Percentiles rank a stretch among this genome's conserved stretches.
These are phyloP conservation scores for Eristalinus aeneus DNA, from an alignment of 2,888 invertebrate species.

Conservation along the genomic window DNA sequence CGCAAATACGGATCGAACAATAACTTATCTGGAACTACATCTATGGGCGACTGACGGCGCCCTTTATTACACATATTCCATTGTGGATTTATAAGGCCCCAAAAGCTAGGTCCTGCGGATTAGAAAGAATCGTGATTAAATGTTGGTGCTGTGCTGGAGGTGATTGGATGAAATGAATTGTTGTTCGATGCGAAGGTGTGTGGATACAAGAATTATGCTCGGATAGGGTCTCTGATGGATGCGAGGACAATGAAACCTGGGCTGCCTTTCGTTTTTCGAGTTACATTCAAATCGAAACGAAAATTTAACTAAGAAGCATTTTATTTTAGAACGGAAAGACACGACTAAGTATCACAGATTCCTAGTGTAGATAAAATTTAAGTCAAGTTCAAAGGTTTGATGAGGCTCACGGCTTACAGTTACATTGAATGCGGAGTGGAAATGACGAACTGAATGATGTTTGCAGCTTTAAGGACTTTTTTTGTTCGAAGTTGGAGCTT, in stretches of 20 bases:
- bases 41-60: conserved; percentile 97
- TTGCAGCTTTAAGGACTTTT: too few species aligned
- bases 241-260: not conserved
- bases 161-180: not conserved
- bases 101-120: conserved; percentile 95
- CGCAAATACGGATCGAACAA: conserved; percentile 97
- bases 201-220: not conserved
- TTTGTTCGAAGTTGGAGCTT: too few species aligned
- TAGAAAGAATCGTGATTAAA: conserved; percentile 9
- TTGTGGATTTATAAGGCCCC: conserved; percentile 98
- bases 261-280: too few species aligned
- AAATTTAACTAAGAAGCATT: too few species aligned
- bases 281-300: too few species aligned
- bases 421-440: too few species aligned
- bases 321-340: too few species aligned
- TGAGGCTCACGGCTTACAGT: too few species aligned
- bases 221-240: not conserved
- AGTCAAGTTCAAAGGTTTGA: too few species aligned
- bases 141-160: not conserved
- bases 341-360: too few species aligned
- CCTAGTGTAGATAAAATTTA: too few species aligned
- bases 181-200: not conserved
- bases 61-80: conserved; percentile 99
- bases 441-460: too few species aligned
- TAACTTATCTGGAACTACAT: conserved; percentile 96